Conservation (phyloP, 2,888 invertebrate genomes). For the Nasonovia ribisnigri region DNA sequence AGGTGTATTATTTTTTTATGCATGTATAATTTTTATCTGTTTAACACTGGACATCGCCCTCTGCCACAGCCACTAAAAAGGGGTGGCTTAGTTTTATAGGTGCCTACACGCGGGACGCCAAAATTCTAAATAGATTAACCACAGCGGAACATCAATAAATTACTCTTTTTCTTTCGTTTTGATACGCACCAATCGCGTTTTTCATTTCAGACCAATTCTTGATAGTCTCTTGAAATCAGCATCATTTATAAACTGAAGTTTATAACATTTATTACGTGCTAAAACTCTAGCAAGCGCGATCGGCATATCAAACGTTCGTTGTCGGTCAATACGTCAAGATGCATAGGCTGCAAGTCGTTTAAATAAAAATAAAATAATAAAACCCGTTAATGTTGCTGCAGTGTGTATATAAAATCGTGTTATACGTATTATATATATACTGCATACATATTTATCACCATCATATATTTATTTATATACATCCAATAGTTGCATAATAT, state of each 20-base stretch:
- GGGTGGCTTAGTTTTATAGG: not conserved
- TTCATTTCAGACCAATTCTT: not conserved
- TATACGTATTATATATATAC: no score
- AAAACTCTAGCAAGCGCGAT: not conserved
- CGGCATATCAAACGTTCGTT: not conserved
- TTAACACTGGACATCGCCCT: not conserved
- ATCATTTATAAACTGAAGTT: not conserved
- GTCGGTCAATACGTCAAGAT: not conserved
- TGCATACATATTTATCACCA: not conserved
- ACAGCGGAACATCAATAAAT: not conserved
- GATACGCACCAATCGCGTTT: not conserved
- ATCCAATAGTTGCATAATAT: not conserved
- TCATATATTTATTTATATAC: not conserved
- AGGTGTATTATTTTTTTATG: not conserved
- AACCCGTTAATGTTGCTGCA: not conserved
- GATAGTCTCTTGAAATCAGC: not conserved
- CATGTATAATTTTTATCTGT: not conserved
- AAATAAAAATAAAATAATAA: not conserved
- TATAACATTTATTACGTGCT: not conserved
- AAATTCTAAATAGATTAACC: not conserved
- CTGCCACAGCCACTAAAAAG: not conserved
- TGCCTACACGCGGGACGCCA: no score
- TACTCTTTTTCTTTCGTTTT: not conserved
- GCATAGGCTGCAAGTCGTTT: not conserved
- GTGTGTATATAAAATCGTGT: not conserved